Base-by-base conservation (phyloP, 2,113 vertebrate genomes). In the Miniopterus natalensis region DNA sequence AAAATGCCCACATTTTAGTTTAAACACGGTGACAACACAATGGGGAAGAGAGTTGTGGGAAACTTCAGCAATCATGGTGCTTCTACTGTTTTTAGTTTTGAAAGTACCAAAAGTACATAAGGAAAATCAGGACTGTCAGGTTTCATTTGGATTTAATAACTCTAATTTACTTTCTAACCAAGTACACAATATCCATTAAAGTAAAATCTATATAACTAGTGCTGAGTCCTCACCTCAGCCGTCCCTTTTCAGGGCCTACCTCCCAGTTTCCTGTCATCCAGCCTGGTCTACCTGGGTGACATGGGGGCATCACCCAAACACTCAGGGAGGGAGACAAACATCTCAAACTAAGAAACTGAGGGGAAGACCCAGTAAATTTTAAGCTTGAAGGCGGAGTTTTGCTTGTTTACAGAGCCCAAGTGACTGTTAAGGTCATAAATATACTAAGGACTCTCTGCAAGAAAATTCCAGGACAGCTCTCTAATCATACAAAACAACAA, bases 91-190 rank as follows among this genome's bases (percentile, higher is more conserved):
- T 84, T 95, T 86, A 73, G 47, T 87, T 95, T 29, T 78, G n/a
- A 77, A 90, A 91, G 53, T 61, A 49, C 20, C 53, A 63, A 51
- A 59, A 57, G 18, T 49, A 9, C 57, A 63, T 77, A 83, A 49
- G 31, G 7, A 70, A 66, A 93, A 12, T 70, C 11, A 86, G 55
- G 31, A 84, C 17, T 53, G 20, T 66, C 17, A 77, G n/a, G 25
- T 75, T 79, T 77, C 42, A 53, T 75, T 92, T 78, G 71, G 25
- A 80, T 63, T 77, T 57, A 92, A 90, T 85, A 29, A 91, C 42
- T 23, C 53, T 55, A 68, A 49, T 40, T 68, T 66, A 61, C 45
- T 25, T 79, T 40, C 45, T 81, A n/a, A 59, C 21, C 27, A 86
- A 66, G 68, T 45, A 55, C 36, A 53, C 70, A 57, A 27, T 55